A percentile compares a stretch with the other conserved stretches of the same genome.
Evolutionary conservation across 2,797 vertebrate genomes (phyloP).

Genomic region (Dermochelys coriacea): DNA sequence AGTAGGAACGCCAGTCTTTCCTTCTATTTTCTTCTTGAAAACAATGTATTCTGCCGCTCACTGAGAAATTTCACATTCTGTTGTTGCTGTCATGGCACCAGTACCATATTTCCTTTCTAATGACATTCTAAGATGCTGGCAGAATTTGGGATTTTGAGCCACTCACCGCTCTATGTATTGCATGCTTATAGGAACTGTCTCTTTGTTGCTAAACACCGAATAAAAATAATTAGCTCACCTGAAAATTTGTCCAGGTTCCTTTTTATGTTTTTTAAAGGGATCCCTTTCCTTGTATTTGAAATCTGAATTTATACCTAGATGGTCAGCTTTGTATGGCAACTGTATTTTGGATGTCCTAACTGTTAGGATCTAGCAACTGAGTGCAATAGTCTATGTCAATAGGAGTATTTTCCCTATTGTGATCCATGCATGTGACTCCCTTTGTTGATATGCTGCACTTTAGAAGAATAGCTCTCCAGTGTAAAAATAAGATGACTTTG

Average conservation of each 20-base stretch:
- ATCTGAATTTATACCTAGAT: not conserved
- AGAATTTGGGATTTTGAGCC: not conserved
- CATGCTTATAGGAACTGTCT: not conserved
- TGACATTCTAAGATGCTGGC: constrained; percentile 21
- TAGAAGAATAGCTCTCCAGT: not conserved
- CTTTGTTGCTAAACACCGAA: not conserved
- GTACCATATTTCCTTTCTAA: not conserved
- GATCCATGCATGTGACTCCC: not conserved
- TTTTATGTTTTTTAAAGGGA: not conserved
- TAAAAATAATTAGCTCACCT: not conserved
- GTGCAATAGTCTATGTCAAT: not conserved
- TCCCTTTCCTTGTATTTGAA: not conserved
- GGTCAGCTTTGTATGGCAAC: not conserved
- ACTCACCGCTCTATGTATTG: not conserved
- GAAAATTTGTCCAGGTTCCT: not conserved
- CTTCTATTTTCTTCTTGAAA: constrained; percentile 7
- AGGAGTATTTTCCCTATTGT: not conserved
- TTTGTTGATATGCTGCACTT: not conserved
- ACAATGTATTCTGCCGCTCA: not conserved
- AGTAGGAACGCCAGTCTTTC: not conserved
- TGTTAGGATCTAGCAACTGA: not conserved
- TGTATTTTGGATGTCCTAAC: not conserved
- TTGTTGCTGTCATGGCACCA: not conserved
- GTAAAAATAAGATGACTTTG: not conserved
- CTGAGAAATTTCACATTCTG: not conserved